phyloP scores from a whole-genome alignment of 2,797 vertebrate species.

The Melanotaenia boesemani region DNA sequence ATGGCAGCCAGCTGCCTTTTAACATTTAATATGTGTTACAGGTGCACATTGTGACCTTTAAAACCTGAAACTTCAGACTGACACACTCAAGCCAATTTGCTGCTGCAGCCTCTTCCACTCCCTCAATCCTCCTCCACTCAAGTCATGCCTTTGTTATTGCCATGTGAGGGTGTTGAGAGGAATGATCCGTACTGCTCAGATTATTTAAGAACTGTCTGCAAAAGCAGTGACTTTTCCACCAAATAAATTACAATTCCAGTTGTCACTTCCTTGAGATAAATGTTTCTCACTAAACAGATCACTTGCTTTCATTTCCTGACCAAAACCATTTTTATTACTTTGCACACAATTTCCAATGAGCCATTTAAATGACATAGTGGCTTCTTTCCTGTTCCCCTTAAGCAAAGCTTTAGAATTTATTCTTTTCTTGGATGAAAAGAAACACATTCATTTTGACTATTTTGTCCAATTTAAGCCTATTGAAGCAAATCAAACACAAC shows the following conservation, averaged over 20 bases:
- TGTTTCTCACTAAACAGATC: too few species aligned
- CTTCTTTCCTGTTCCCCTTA: not conserved
- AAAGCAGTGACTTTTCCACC: not conserved
- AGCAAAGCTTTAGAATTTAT: constrained; percentile 6
- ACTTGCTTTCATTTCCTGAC: too few species aligned
- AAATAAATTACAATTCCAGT: not conserved
- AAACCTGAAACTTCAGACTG: not conserved
- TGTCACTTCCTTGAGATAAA: too few species aligned
- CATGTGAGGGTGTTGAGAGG: not conserved
- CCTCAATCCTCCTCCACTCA: not conserved
- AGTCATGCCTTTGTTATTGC: not conserved
- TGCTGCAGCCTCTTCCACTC: not conserved
- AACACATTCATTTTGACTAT: not conserved
- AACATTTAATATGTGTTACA: not conserved
- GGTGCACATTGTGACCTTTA: not conserved
- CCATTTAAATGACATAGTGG: too few species aligned
- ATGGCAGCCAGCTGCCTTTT: not conserved
- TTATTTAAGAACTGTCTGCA: not conserved
- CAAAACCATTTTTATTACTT: too few species aligned
- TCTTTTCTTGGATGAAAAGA: not conserved
- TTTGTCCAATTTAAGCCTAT: not conserved
- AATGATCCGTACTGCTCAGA: not conserved
- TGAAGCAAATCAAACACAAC: constrained; percentile 8
- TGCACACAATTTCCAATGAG: too few species aligned
- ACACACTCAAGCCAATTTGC: not conserved